A percentile compares a stretch with the other conserved stretches of the same genome.
Evolutionary conservation across 2,797 vertebrate genomes (phyloP).

Genomic region (Aselliscus stoliczkanus): DNA sequence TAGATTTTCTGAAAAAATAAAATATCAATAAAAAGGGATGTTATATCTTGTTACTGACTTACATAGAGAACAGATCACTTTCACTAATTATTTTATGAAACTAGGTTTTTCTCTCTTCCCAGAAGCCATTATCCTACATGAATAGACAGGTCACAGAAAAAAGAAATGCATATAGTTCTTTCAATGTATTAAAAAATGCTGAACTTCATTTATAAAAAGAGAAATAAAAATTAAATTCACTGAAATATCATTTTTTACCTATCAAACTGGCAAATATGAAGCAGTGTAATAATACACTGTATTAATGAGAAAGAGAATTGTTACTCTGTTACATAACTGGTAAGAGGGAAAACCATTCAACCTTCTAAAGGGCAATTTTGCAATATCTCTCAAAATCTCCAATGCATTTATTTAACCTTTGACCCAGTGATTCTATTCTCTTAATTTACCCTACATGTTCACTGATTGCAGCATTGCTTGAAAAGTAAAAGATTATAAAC

Average conservation of each 20-base stretch:
- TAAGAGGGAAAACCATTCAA: neutral
- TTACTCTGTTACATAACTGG: neutral
- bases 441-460: neutral
- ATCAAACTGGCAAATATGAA: neutral
- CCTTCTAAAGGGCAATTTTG: neutral
- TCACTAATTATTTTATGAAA: neutral
- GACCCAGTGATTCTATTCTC: neutral
- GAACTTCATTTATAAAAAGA: neutral
- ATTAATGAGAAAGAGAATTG: neutral
- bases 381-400: neutral
- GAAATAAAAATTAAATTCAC: neutral
- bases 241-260: neutral
- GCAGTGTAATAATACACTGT: neutral
- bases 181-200: neutral
- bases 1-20: neutral
- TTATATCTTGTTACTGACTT: neutral
- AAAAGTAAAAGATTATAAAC: neutral
- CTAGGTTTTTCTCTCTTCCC: neutral
- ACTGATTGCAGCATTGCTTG: neutral
- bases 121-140: neutral
- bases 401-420: neutral
- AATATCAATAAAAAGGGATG: neutral
- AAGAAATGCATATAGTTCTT: neutral
- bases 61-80: neutral
- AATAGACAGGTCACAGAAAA: neutral